Base-by-base conservation (phyloP, 2,888 invertebrate species). In the Blastobasis adustella region DNA sequence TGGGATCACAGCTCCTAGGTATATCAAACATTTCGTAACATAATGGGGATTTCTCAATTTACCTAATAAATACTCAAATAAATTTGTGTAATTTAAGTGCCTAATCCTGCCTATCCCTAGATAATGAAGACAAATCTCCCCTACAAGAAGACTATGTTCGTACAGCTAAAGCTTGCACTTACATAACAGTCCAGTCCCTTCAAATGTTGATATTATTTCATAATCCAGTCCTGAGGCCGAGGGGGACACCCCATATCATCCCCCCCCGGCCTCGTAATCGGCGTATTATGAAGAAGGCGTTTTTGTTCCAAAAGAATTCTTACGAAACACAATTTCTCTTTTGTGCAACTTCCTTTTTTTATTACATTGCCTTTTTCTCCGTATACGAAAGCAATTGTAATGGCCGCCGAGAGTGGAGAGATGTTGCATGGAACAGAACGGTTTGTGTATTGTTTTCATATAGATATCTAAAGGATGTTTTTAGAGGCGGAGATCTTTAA, bases 261-360 rank as follows among this genome's bases (percentile, higher is more conserved):
- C 58, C 58, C 60, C 47, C 61, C 56, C 54, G 57, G 61, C 63
- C 55, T 63, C 64, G 64, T 70, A 69, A 70, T 69, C 64, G 62
- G 54, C 54, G 55, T 66, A 69, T 67, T 70, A 71, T 65, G 65
- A 67, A 60, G 58, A 65, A 63, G 62, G 60, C 47, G 23, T 65
- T 69, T 66, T 67, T 58, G 56, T 60, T 53, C 50, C 57, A 61
- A 23, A 57, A 53, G 60, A 62, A 65, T 62, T 63, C 56, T 23
- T 51, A 55, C 54, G 60, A 64, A 69, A 70, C 63, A 69, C 67
- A 73, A 72, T 73, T 71, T 71, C 23, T 69, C 67, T 65, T 69
- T 71, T 67, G 67, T 62, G 62, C 60, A 63, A 65, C 59, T 66
- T 71, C 23, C 23, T 59, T 60, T 56, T 65, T 63, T 67, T 67